Evolutionary conservation across 2,797 vertebrate species (phyloP), one percentile per base, ranked within the genome.

Genomic region (Rhinogobio ventralis): DNA sequence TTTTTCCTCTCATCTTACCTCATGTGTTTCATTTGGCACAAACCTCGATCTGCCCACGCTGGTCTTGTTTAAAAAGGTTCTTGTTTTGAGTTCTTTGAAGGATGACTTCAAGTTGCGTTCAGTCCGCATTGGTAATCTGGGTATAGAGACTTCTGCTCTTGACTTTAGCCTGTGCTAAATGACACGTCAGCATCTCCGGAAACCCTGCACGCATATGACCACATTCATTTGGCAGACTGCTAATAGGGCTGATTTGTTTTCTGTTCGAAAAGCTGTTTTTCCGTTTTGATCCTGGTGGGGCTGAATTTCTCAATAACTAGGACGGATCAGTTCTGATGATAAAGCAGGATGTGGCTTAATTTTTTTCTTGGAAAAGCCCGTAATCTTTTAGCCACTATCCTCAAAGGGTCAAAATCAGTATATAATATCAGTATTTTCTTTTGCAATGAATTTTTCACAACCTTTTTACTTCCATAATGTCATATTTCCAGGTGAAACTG

Each of bases 11-110:
- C 39, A 49, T 79, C 5, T 80, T 55, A 77, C 68, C 28, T 82
- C 72, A 68, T 83, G 23, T 83, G 73, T 76, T 83, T 68, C 23
- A 25, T 68, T 77, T 83, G 82, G 82, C 82, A 2, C 62, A 55
- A 55, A 25, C 11, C 45, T 53, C 1, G 1, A 53, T 46, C 72
- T 76, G 46, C 72, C 72, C 72, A 53, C 45, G 1, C 45, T 66
- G 30, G 45, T 67, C 15, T 51, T 53, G 62, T 28, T 83, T 46
- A 42, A 76, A 76, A 76, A 67, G 62, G 10, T 76, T 19, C 17
- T 33, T 49, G 62, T 79, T 25, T 77, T 62, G 36, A 77, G 36
- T 45, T 28, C 13, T 74, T 62, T 74, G 69, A 66, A 49, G 81
- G 25, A 82, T 64, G 17, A 20, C 30, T 25, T 75, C 4, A 51